Evolutionary conservation across 1,140 invertebrate genomes (phyloP), one percentile per base, ranked within the genome.

Genomic region (Leptinotarsa texana): DNA sequence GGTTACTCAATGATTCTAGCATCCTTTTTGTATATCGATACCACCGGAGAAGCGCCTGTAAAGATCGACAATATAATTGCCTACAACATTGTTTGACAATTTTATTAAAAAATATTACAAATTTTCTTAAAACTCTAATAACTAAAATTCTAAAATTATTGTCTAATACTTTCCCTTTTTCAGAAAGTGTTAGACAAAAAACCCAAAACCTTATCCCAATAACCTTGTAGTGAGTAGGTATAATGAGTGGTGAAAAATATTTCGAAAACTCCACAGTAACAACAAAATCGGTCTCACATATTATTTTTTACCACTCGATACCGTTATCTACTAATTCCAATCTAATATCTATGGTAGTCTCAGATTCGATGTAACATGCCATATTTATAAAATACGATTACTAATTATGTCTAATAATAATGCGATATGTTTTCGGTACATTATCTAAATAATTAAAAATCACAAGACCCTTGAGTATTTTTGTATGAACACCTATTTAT

Each of bases 191-290:
- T 57, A 57, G 51, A 57, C 51, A 57, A 57, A 57, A 4, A 18
- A 17, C 51, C 51, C 51, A 57, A 57, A 57, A 57, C 51, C 51
- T 57, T 57, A 17, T 57, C 51, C 51, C 51, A 13, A 57, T 57
- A 2, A 57, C n/a, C 17, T n/a, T n/a, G n/a, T 57, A 42, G 2
- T 57, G 17, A 57, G 17, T 57, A 57, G n/a, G n/a, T 57, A 57
- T 57, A 57, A 57, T 42, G 33, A 57, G 51, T 57, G 51, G 51
- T 57, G 51, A 15, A 57, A 57, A 17, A 57, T 57, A 57, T 57
- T 18, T 42, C 8, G 33, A 42, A 42, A 42, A 57, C 4, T 57
- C 15, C 17, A 8, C 15, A 57, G n/a, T n/a, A 5, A 18, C n/a
- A 17, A 17, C 15, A n/a, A 57, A 33, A 57, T 5, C 17, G 4